These are phyloP conservation scores for Lasioglossum malachurum DNA, from an alignment of 2,888 invertebrate genomes.

Conservation along the genomic window DNA sequence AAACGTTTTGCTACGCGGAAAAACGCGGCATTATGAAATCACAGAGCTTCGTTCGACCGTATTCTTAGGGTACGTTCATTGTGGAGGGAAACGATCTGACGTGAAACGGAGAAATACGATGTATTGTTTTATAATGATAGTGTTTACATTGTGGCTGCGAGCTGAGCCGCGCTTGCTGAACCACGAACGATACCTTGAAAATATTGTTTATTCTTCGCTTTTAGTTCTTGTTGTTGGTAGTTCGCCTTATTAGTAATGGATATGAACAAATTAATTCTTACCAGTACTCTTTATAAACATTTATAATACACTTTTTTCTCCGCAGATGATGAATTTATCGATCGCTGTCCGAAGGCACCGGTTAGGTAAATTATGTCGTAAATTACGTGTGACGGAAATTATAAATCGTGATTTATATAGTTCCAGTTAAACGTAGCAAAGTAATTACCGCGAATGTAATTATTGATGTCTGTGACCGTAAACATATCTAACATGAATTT, in stretches of 20 bases:
- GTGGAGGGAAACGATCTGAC: neutral
- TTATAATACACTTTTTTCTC: neutral
- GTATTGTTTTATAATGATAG: neutral
- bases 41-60: neutral
- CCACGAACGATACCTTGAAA: no score
- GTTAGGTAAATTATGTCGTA: neutral
- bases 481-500: neutral
- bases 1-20: neutral
- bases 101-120: neutral
- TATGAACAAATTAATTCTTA: neutral
- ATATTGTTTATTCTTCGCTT: no score
- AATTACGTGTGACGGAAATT: neutral
- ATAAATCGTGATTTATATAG: neutral
- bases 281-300: neutral
- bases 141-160: neutral
- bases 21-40: neutral
- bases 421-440: neutral
- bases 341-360: neutral
- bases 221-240: neutral
- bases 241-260: neutral
- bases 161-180: neutral
- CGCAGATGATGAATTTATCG: neutral
- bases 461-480: neutral
- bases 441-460: neutral
- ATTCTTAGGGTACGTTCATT: neutral